Conservation (phyloP, 1,140 invertebrate species). For the Cardiocondyla obscurior region DNA sequence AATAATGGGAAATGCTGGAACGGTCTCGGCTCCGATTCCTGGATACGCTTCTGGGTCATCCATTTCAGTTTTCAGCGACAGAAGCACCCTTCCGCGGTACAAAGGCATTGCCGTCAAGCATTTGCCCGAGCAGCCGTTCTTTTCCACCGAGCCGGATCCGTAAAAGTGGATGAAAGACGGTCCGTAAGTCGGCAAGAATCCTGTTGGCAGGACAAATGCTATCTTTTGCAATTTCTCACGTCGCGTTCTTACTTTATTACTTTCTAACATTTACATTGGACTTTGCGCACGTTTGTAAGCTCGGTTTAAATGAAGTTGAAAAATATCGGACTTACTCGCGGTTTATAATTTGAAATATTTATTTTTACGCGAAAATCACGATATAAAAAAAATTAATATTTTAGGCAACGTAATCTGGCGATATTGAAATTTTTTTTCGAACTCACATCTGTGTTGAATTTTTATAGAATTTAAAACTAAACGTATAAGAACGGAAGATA, state of each 20-base stretch:
- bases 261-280: background rate
- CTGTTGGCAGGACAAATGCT: constrained; percentile 74
- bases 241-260: constrained; percentile 22
- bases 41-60: constrained; percentile 80
- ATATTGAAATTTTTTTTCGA: too few species aligned
- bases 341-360: background rate
- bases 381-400: background rate
- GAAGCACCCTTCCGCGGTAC: constrained; percentile 85
- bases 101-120: constrained; percentile 83
- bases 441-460: too few species aligned
- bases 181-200: constrained; percentile 90
- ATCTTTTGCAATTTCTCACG: constrained; percentile 29
- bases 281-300: background rate
- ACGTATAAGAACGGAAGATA: background rate
- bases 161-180: constrained; percentile 90
- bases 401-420: too few species aligned
- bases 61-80: constrained; percentile 85
- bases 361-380: background rate
- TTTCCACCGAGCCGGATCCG: constrained; percentile 83
- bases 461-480: background rate
- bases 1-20: constrained; percentile 80
- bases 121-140: constrained; percentile 83
- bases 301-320: background rate
- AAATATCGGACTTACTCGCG: background rate
- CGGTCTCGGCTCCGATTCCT: constrained; percentile 78